Evolutionary conservation across 2,113 vertebrate genomes (phyloP), one percentile per base, ranked within the genome.

Genomic region (Cepphus grylle): DNA sequence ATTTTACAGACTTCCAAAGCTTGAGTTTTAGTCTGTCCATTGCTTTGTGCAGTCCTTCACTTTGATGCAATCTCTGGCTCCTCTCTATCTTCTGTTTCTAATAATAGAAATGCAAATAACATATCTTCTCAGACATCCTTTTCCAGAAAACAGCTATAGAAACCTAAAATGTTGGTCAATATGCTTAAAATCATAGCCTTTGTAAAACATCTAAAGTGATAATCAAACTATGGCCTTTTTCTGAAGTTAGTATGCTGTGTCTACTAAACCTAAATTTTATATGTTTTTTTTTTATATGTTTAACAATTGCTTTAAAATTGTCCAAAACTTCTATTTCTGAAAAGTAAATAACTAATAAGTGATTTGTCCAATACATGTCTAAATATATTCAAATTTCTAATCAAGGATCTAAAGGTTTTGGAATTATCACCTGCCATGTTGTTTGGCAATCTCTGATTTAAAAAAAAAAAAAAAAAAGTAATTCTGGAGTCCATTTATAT

Each of bases 161-260:
- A 6, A 61, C 40, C 16, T 67, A 42, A 36, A 67, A 32, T 8
- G 81, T 81, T 40, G 7, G 8, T 80, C 19, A 71, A 15, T 34
- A 79, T 34, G 4, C 18, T 65, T 40, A 36, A 69, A 94, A 72
- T 36, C 2, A 8, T 36, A 15, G 0, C 4, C 63, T 85, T 34
- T 15, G 0, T 69, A 42, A 55, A 88, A 16, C 22, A 45, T 14
- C 45, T 86, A 55, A 81, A 45, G 8, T 23, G 8, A 45, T 38
- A 59, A 77, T 49, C n/a, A 73, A 63, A 40, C 2, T 9, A 12
- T 11, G 15, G 16, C 6, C 14, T 50, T 79, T 45, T 59, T 30
- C 29, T 5, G 1, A 29, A 59, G 4, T 43, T 45, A 61, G 2
- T 27, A 38, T 50, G 14, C 6, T 61, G 8, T 3, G 1, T 45